phyloP scores from a whole-genome alignment of 2,888 invertebrate species.

The Pteria penguin region DNA sequence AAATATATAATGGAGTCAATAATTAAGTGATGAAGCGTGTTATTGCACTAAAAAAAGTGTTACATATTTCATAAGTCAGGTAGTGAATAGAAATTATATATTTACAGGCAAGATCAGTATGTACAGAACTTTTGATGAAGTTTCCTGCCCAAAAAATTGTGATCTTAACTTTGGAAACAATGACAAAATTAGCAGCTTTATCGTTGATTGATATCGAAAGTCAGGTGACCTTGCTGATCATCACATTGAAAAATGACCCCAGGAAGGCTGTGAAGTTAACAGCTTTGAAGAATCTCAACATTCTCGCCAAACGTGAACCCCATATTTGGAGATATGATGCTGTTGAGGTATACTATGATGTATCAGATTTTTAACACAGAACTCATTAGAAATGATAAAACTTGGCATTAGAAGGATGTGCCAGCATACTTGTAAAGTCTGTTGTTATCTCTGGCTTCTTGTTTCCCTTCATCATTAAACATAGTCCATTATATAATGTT shows the following conservation, averaged over 20 bases:
- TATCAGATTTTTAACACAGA: too few relatives aligned
- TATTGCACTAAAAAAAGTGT: too few relatives aligned
- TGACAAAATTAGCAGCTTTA: slow-evolving; percentile 92
- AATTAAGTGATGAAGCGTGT: too few relatives aligned
- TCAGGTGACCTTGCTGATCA: slow-evolving; percentile 86
- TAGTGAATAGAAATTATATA: too few relatives aligned
- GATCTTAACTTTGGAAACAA: slow-evolving; percentile 89
- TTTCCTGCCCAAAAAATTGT: slow-evolving; percentile 91
- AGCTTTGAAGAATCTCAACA: slow-evolving; percentile 85
- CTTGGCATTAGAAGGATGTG: too few relatives aligned
- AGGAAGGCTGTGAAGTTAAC: slow-evolving; percentile 86
- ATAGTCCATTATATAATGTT: too few relatives aligned
- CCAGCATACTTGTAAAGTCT: too few relatives aligned
- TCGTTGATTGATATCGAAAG: slow-evolving; percentile 94
- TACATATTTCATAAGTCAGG: too few relatives aligned
- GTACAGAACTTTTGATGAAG: slow-evolving; percentile 87
- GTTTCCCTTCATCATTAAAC: too few relatives aligned
- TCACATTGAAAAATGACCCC: slow-evolving; percentile 86
- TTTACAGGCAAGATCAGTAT: slow-evolving; percentile 86
- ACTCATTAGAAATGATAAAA: too few relatives aligned
- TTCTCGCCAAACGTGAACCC: slow-evolving; percentile 87
- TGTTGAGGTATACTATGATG: slow-evolving; percentile 78
- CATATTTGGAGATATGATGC: slow-evolving; percentile 88
- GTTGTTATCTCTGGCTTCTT: too few relatives aligned
- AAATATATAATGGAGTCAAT: too few relatives aligned